These are phyloP conservation scores for Clanis bilineata DNA, from an alignment of 2,888 invertebrate genomes.

Conservation along the genomic window DNA sequence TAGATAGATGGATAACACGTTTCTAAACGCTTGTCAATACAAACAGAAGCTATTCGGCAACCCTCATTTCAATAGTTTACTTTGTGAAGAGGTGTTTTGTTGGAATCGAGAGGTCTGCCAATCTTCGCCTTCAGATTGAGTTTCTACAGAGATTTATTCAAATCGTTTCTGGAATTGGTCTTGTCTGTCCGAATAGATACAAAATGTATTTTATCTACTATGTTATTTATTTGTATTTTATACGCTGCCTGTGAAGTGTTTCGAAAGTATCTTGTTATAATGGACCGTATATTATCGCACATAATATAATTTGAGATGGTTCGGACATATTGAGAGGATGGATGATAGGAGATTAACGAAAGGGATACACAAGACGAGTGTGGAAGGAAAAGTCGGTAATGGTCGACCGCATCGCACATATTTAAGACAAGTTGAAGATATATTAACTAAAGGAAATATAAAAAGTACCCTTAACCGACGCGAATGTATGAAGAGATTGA, in stretches of 20 bases:
- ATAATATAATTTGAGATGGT: too few relatives aligned
- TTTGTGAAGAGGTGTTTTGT: slow-evolving; percentile 2
- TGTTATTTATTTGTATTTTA: neutral
- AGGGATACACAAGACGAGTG: too few relatives aligned
- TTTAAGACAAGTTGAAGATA: too few relatives aligned
- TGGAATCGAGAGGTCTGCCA: slow-evolving; percentile 4
- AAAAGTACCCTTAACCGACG: too few relatives aligned
- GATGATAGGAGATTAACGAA: too few relatives aligned
- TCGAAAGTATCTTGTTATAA: too few relatives aligned
- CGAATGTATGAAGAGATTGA: too few relatives aligned
- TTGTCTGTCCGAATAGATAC: neutral
- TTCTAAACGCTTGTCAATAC: neutral
- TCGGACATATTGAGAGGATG: too few relatives aligned
- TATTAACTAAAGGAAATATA: too few relatives aligned
- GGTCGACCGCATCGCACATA: too few relatives aligned
- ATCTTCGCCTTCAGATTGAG: slow-evolving; percentile 9
- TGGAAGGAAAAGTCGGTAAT: too few relatives aligned
- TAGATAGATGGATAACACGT: neutral
- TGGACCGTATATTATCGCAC: too few relatives aligned
- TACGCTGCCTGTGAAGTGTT: neutral
- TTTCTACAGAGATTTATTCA: slow-evolving; percentile 9
- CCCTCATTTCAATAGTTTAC: slow-evolving; percentile 6
- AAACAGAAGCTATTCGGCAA: neutral
- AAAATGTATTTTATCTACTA: neutral
- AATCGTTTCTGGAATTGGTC: neutral